These are phyloP conservation scores for Drosophila sulfurigaster DNA, from an alignment of 1,140 invertebrate genomes.

Conservation along the genomic window DNA sequence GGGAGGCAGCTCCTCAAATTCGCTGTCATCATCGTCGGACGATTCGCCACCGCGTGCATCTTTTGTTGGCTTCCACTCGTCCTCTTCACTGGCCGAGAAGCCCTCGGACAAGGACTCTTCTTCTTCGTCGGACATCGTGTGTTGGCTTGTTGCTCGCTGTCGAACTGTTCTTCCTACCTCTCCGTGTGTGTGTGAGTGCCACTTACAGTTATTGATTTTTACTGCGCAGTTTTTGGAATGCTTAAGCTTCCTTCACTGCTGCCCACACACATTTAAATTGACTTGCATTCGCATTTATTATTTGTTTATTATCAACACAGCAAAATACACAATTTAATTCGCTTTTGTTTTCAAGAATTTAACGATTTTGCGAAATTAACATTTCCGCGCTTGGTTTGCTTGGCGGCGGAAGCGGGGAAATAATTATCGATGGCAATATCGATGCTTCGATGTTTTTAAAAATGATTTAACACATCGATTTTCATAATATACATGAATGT, in stretches of 20 bases:
- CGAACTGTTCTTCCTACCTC: conserved; percentile 38
- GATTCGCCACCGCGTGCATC: conserved; percentile 74
- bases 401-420: not conserved
- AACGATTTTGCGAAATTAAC: conserved; percentile 67
- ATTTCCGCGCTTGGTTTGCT: conserved; percentile 60
- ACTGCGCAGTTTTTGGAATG: conserved; percentile 72
- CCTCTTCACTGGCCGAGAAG: conserved; percentile 81
- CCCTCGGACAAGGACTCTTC: conserved; percentile 79
- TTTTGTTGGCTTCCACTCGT: conserved; percentile 80
- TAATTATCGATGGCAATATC: too few species aligned
- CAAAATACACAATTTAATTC: not conserved
- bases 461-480: too few species aligned
- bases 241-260: conserved; percentile 5
- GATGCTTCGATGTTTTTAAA: too few species aligned
- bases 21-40: conserved; percentile 81
- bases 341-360: conserved; percentile 29
- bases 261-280: not conserved
- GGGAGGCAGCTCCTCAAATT: conserved; percentile 63
- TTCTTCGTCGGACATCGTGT: conserved; percentile 80
- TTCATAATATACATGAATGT: too few species aligned
- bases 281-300: conserved; percentile 8
- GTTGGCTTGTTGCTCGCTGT: conserved; percentile 39
- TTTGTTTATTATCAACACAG: not conserved
- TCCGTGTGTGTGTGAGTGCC: conserved; percentile 46
- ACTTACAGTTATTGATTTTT: conserved; percentile 82